Evolutionary conservation across 2,113 vertebrate genomes (phyloP).

Genomic region (Mormyrus lacerda): DNA sequence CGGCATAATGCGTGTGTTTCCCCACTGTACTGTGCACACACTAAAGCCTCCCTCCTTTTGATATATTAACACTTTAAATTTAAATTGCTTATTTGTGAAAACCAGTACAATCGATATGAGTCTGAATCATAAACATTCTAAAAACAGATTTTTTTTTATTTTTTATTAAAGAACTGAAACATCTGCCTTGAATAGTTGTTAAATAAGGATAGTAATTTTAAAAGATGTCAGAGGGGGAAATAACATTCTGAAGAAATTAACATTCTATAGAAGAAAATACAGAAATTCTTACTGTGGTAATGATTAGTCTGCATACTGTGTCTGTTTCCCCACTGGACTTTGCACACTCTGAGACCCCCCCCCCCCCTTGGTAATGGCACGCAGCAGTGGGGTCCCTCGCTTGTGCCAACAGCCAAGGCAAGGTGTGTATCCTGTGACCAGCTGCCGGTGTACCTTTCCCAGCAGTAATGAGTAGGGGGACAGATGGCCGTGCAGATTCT

Average conservation of each 20-base stretch:
- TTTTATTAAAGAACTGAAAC: background rate
- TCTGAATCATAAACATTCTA: background rate
- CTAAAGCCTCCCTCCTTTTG: background rate
- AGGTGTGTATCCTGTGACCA: background rate
- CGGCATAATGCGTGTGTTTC: background rate
- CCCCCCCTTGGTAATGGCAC: background rate
- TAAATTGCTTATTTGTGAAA: background rate
- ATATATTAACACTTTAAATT: background rate
- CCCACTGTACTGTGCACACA: background rate
- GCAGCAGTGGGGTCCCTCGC: background rate
- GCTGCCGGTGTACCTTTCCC: background rate
- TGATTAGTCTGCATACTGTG: background rate
- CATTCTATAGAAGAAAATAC: background rate
- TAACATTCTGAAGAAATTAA: background rate
- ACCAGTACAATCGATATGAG: background rate
- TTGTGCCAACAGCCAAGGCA: background rate
- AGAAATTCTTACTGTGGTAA: background rate
- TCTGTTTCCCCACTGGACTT: background rate
- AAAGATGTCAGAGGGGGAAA: background rate
- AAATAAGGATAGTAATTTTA: background rate
- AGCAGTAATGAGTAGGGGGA: background rate
- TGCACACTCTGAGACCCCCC: background rate
- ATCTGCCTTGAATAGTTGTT: background rate
- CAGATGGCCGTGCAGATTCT: background rate
- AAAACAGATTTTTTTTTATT: background rate